phyloP scores from a whole-genome alignment of 1,140 invertebrate species.

The Neuroterus valhalla region DNA sequence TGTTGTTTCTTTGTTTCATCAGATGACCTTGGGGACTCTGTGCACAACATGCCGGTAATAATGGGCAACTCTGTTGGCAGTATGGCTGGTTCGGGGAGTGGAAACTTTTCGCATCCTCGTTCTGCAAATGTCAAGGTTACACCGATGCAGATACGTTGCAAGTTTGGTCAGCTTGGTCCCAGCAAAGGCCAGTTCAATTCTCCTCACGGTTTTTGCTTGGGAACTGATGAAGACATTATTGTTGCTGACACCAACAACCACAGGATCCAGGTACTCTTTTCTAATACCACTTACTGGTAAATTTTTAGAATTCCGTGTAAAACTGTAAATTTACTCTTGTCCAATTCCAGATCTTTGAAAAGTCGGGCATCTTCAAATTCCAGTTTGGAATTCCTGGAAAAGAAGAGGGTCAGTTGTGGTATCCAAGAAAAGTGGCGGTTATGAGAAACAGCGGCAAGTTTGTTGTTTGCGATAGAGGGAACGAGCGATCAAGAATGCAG shows the following conservation, averaged over 20 bases:
- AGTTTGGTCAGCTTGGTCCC: constrained; percentile 94
- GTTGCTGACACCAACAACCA: constrained; percentile 98
- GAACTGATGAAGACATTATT: constrained; percentile 94
- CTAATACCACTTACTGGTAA: constrained; percentile 11
- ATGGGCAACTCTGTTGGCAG: constrained; percentile 62
- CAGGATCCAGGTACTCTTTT: constrained; percentile 86
- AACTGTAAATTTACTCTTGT: constrained; percentile 21
- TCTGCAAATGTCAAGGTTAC: constrained; percentile 81
- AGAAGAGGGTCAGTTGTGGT: constrained; percentile 97
- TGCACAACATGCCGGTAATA: constrained; percentile 69
- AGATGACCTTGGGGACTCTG: constrained; percentile 71
- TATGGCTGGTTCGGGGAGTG: constrained; percentile 65
- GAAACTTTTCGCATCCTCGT: constrained; percentile 77
- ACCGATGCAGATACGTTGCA: constrained; percentile 91
- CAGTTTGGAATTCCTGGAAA: constrained; percentile 93
- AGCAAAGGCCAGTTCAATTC: constrained; percentile 96
- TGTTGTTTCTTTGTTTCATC: constrained; percentile 12
- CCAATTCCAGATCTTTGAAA: constrained; percentile 86
- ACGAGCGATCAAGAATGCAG: constrained; percentile 96
- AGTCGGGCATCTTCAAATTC: constrained; percentile 90
- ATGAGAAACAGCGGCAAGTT: constrained; percentile 92
- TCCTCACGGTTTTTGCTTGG: constrained; percentile 97
- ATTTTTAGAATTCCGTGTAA: too few species aligned
- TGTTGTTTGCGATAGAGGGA: constrained; percentile 97
- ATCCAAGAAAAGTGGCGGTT: constrained; percentile 95